A percentile compares a stretch with the other conserved stretches of the same genome.
phyloP scores from a whole-genome alignment of 2,797 vertebrate species.

The Hippoglossus hippoglossus region DNA sequence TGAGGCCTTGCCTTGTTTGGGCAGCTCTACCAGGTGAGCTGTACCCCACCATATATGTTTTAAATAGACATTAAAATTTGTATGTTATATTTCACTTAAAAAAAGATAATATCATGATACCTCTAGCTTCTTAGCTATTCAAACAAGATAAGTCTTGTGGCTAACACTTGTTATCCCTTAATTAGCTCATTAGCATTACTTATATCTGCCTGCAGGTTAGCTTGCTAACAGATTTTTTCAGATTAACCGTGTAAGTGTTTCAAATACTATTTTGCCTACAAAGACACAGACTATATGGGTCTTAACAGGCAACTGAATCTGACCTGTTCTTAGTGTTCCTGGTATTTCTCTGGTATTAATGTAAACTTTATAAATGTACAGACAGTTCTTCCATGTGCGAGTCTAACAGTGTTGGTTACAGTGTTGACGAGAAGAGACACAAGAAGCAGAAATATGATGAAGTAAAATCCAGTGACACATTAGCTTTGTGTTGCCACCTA shows the following conservation, averaged over 20 bases:
- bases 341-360: not conserved
- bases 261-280: too few relatives aligned
- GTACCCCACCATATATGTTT: not conserved
- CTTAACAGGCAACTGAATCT: too few relatives aligned
- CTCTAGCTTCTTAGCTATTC: not conserved
- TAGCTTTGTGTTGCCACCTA: conserved; percentile 12
- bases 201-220: not conserved
- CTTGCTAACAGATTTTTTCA: too few relatives aligned
- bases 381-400: conserved; percentile 1
- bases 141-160: conserved; percentile 4
- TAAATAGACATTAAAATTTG: too few relatives aligned
- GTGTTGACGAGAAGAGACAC: conserved; percentile 7
- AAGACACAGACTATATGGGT: too few relatives aligned
- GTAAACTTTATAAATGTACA: not conserved
- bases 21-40: too few relatives aligned
- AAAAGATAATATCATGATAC: too few relatives aligned
- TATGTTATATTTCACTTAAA: too few relatives aligned
- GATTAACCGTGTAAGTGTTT: too few relatives aligned
- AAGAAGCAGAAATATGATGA: not conserved
- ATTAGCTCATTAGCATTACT: too few relatives aligned
- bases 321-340: too few relatives aligned
- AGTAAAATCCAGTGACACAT: conserved; percentile 18
- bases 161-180: not conserved
- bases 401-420: conserved; percentile 1
- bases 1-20: too few relatives aligned